Base-by-base conservation (phyloP, 37 sponge, comb jelly and placozoan genomes). In the Theonella swinhoei region DNA sequence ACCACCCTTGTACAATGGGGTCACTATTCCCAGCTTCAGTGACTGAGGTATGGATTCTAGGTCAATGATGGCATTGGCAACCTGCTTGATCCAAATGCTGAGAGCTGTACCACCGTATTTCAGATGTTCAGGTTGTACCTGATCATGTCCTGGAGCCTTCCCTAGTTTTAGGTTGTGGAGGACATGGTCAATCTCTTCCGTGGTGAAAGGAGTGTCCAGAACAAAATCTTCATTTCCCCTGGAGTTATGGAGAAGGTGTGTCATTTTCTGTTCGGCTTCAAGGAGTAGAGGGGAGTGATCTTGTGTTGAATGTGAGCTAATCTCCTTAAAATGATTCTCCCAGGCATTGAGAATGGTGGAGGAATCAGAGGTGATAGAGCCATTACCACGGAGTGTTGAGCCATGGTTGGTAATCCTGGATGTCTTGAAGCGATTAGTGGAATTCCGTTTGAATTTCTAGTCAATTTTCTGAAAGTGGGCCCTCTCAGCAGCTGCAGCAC, bases 141-240 rank as follows among this genome's bases (percentile, higher is more conserved):
- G 25, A 67, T 80, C 80, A 19, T 67, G 62, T 69, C 70, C 80
- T 40, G 80, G 43, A 33, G 80, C 22, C 41, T 32, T n/a, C 24
- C 67, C 40, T 54, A 39, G 63, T 66, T 80, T 66, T 47, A 80
- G 14, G 54, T n/a, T n/a, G n/a, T n/a, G n/a, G n/a, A n/a, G n/a
- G n/a, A 7, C 54, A 47, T 14, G 14, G 1, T 54, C 60, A 58
- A 47, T 58, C 62, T 76, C 76, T 33, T 76, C 76, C 4, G 54
- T 9, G 28, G 62, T 58, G 58, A 76, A 76, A 19, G 76, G 76
- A 26, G 33, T 58, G 33, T 76, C 76, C 54, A 58, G 34, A 1
- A 76, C 3, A 22, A 5, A 42, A 1, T 76, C 76, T 26, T 76
- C 76, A 58, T 76, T 76, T 26, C 26, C 76, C 11, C 17, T 28